phyloP scores from a whole-genome alignment of 1,140 invertebrate species.

The Rhizoglyphus robini region DNA sequence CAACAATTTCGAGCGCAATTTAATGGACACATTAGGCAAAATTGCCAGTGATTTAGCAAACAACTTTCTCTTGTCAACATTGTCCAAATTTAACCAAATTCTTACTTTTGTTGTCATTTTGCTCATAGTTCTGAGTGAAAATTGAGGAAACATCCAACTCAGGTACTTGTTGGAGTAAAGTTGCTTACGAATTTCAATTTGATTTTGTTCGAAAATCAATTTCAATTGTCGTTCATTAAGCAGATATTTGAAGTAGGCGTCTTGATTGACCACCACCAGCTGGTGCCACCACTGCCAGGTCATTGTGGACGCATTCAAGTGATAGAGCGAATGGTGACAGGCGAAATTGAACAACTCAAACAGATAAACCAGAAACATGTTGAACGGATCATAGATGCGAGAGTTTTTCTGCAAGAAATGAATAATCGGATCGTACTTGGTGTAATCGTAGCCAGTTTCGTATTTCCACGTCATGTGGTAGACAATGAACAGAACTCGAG shows the following conservation, averaged over 20 bases:
- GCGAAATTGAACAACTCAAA: background rate
- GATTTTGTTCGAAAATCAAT: background rate
- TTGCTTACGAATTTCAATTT: background rate
- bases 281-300: background rate
- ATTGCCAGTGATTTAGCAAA: background rate
- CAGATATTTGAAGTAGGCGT: background rate
- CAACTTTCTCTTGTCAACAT: background rate
- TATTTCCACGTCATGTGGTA: too few species aligned
- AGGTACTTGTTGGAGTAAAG: background rate
- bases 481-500: too few species aligned
- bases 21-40: background rate
- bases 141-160: too few species aligned
- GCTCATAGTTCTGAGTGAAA: background rate
- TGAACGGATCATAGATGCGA: background rate
- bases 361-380: background rate
- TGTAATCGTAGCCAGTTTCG: background rate
- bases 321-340: background rate
- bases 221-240: background rate
- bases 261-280: background rate
- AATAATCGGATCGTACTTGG: background rate
- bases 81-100: background rate
- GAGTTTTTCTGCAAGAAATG: background rate
- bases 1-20: background rate
- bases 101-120: background rate
- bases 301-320: background rate